A percentile compares a stretch with the other conserved stretches of the same genome.
Conservation (phyloP, 2,113 vertebrate genomes). For the Burhinus oedicnemus region DNA sequence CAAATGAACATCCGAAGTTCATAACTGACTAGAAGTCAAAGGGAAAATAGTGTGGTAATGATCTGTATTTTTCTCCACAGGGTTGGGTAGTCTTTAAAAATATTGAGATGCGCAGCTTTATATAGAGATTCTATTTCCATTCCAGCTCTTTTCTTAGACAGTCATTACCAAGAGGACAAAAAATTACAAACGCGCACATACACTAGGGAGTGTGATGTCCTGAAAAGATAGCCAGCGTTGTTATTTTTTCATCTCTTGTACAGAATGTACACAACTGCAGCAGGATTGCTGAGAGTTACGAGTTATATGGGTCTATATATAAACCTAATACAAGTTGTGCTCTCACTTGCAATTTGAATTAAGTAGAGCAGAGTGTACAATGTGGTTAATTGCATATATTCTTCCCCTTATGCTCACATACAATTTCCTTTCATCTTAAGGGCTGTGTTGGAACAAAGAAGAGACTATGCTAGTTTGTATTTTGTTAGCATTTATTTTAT, state of each 20-base stretch:
- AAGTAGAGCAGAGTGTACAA: background rate
- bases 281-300: background rate
- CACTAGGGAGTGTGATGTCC: background rate
- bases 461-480: background rate
- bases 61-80: background rate
- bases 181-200: background rate
- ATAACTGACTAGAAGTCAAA: background rate
- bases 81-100: background rate
- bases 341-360: background rate
- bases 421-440: background rate
- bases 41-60: background rate
- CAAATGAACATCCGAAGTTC: background rate
- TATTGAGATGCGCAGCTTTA: background rate
- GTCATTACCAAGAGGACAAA: background rate
- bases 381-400: slow-evolving; percentile 12
- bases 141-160: background rate
- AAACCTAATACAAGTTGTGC: background rate
- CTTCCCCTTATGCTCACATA: background rate
- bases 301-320: background rate
- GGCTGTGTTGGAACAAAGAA: background rate
- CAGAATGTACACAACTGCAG: background rate
- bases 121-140: background rate
- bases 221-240: background rate
- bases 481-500: slow-evolving; percentile 3
- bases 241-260: background rate